Evolutionary conservation across 2,113 vertebrate genomes (phyloP).

Genomic region (Cricetomys ansorgei): DNA sequence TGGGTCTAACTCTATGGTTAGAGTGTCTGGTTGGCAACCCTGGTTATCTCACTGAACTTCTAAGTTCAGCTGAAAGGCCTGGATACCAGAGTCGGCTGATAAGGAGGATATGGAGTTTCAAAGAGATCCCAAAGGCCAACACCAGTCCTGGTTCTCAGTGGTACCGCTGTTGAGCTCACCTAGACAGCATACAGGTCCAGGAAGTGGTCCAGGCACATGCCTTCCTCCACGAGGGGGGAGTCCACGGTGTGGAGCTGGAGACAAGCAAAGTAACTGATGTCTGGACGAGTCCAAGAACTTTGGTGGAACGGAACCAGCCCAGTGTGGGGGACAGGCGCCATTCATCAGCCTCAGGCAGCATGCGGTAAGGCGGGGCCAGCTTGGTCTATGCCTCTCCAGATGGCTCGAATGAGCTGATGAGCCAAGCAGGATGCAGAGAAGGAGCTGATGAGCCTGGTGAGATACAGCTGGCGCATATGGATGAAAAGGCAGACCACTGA

Average conservation of each 20-base stretch:
- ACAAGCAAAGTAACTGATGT: background rate
- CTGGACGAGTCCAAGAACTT: no score
- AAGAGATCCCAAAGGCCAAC: background rate
- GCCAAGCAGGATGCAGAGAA: no score
- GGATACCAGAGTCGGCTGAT: background rate
- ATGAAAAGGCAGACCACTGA: no score
- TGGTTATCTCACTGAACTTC: background rate
- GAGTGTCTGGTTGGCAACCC: background rate
- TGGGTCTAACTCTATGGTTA: background rate
- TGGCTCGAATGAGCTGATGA: background rate
- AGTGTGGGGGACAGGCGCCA: no score
- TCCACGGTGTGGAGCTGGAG: background rate
- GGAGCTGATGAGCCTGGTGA: background rate
- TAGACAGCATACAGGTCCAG: slow-evolving; percentile 87
- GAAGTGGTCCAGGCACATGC: slow-evolving; percentile 87
- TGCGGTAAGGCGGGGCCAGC: background rate
- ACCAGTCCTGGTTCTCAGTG: background rate
- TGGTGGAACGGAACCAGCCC: no score
- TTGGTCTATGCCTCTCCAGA: no score
- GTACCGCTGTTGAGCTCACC: slow-evolving; percentile 59
- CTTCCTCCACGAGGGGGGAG: slow-evolving; percentile 81
- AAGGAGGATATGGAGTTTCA: background rate
- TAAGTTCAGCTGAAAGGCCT: background rate
- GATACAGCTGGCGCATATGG: no score
- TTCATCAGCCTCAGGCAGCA: background rate